These are phyloP conservation scores for Atopsyche davidsoni DNA, from an alignment of 1,140 invertebrate genomes.

Conservation along the genomic window DNA sequence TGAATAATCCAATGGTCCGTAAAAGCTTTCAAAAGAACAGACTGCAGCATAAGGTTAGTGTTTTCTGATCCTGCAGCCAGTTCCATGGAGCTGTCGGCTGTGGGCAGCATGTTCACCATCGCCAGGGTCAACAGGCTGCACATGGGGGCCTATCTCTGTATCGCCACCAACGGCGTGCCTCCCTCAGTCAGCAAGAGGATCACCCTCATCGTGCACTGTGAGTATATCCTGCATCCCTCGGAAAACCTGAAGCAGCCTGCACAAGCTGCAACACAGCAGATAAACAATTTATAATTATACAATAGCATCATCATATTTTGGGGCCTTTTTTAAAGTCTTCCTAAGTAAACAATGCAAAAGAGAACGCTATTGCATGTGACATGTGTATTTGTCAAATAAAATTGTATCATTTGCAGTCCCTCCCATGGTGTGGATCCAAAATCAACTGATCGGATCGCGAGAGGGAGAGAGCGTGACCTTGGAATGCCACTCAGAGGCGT, in stretches of 20 bases:
- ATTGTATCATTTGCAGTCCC: conserved; percentile 71
- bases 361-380: too few relatives aligned
- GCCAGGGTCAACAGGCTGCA: conserved; percentile 78
- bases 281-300: too few relatives aligned
- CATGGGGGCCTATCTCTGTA: conserved; percentile 88
- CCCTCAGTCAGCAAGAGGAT: conserved; percentile 84
- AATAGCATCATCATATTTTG: too few relatives aligned
- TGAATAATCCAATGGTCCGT: too few relatives aligned
- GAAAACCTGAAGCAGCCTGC: too few relatives aligned
- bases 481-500: conserved; percentile 81
- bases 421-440: conserved; percentile 79
- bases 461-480: conserved; percentile 68
- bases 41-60: too few relatives aligned
- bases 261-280: too few relatives aligned
- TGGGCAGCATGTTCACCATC: conserved; percentile 41
- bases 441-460: conserved; percentile 73
- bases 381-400: too few relatives aligned
- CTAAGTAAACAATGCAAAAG: too few relatives aligned
- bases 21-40: too few relatives aligned
- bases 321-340: too few relatives aligned
- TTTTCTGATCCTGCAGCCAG: conserved; percentile 18
- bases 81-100: conserved; percentile 24
- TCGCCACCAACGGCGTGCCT: conserved; percentile 78
- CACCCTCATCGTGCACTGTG: conserved; percentile 81
- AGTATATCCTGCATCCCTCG: too few relatives aligned